Evolutionary conservation across 2,797 vertebrate species (phyloP), one percentile per base, ranked within the genome.

Genomic region (Carduelis carduelis): DNA sequence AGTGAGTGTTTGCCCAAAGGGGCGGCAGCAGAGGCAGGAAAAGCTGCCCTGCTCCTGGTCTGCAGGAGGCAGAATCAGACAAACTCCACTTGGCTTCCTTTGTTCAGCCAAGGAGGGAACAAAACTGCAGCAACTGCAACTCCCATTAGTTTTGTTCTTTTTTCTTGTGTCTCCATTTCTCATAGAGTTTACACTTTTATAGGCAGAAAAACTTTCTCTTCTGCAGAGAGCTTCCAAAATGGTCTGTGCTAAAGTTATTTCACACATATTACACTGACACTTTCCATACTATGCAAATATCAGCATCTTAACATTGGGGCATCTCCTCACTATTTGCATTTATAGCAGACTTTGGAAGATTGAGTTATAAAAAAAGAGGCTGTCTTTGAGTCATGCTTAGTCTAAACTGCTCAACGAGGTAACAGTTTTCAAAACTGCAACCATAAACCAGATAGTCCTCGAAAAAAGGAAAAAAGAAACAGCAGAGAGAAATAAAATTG

Each of bases 331-430:
- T 94, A 80, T 91, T 92, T 81, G 77, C 94, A 89, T 96, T 97
- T 98, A 96, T 75, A 98, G 97, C 95, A 97, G 91, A 78, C 79
- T 96, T 95, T 69, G 94, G 96, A 96, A 97, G 96, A 97, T 85
- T 87, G 95, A 94, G 89, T 93, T 97, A 93, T 83, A 76, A 93
- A 96, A 94, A 95, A 93, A 85, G 50, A 88, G 68, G 85, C 90
- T 93, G 66, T 63, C 91, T 95, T 97, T 97, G 93, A 97, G 77
- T 93, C 87, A 17, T 68, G 91, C 96, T 92, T 82, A 57, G 53
- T 37, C 66, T 68, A 84, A 95, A 93, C 60, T 66, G 77, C 80
- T 90, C 90, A 88, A 79, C 49, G 0, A 84, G 55, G 64, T 93
- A 96, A 95, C 93, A 95, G 93, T 28, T 95, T 79, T 84, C 85